Base-by-base conservation (phyloP, 92 coral and sea anemone genomes). In the Epizoanthus fatuus region DNA sequence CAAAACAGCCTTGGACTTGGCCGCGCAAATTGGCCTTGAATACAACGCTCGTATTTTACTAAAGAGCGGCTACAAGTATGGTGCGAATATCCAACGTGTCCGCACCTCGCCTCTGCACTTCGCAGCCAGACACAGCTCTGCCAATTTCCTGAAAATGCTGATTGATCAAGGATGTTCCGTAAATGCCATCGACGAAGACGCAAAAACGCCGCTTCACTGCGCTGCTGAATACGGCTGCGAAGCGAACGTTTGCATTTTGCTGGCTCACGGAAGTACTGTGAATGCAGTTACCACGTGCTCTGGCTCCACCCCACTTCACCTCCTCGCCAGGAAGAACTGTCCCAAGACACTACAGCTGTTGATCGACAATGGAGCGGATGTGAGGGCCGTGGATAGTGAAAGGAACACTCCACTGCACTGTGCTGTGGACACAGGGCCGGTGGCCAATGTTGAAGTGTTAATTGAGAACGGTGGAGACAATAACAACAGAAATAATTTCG, bases 341-440 rank as follows among this genome's bases (percentile, higher is more conserved):
- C 82, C 70, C 11, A 42, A 11, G 45, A 5, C 82, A 42, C 51
- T 77, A 20, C 70, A 44, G 58, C 35, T 58, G 44, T 29, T 77
- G 70, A 77, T 77, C 58, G 71, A 77, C 15, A 60, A n/a, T 60
- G 82, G 82, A 10, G 82, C 82, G 22, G 68, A 60, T n/a, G 69
- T 77, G 56, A 60, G 39, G 10, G 82, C 70, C 3, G 39, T 60
- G 20, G 82, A 77, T 47, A 56, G 70, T 2, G 82, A 77, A 20
- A 70, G 82, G 7, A 77, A 77, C 69, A 77, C 82, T 22, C 82
- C 82, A 19, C 39, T 77, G 22, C 82, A 77, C 39, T 77, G 82
- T 44, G 82, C 82, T 17, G 82, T 19, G 14, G 70, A 60, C 40
- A 19, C 57, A 0, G 82, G 82, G 19, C 35, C 82, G 15, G 70